Base-by-base conservation (phyloP, 2,888 invertebrate genomes). In the Augiades crinisus region DNA sequence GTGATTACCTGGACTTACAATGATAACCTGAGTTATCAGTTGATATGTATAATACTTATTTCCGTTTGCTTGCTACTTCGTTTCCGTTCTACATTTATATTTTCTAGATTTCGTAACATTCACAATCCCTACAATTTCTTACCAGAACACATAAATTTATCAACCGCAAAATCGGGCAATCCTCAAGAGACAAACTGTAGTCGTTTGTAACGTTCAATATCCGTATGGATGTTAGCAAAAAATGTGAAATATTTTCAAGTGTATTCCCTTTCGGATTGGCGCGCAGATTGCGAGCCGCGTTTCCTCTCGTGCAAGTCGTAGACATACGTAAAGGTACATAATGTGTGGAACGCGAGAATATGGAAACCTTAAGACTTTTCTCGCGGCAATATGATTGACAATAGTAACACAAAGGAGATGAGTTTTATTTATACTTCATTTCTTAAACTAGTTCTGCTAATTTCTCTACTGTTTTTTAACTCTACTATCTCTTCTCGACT, bases 221-320 rank as follows among this genome's bases (percentile, higher is more conserved):
- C 54, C 40, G 45, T 51, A 40, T 55, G 51, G 55, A 51, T 47
- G 55, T 51, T 46, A 43, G 24, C 34, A 47, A 55, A 43, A 51
- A 44, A 55, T 55, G 55, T 51, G 51, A 51, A 51, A 55, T 51
- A 55, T 55, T 51, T 55, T 51, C 51, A 43, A 47, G 47, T 51
- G 47, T 55, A 55, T 55, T 55, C 49, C 54, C 55, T 24, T 37
- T 37, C 51, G 51, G 46, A 36, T 55, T 51, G 43, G 33, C 37
- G 24, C 44, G 54, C 43, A 55, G 55, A 55, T 55, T 51, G 55
- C 47, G 33, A 49, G 54, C 49, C 37, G 17, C 44, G 27, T 43
- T 41, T 47, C 51, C 51, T 55, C 41, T 41, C 41, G 47, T 46
- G 41, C 41, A 51, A 36, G 54, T 36, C 50, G 41, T 51, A 43